Base-by-base conservation (phyloP, 1,140 invertebrate species). In the Daktulosphaira vitifoliae region DNA sequence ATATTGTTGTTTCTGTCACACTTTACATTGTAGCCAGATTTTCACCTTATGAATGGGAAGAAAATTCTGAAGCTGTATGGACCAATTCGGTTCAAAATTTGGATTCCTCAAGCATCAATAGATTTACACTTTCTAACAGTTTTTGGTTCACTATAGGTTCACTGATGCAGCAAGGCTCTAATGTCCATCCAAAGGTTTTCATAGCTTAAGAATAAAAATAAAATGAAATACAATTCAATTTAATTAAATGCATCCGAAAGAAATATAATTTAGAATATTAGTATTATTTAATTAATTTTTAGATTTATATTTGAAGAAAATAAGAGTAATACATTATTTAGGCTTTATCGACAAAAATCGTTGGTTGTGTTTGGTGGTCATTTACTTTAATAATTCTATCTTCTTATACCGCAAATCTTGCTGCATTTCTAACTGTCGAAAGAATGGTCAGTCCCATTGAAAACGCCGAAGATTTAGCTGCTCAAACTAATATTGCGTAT, bases 311-410 rank as follows among this genome's bases (percentile, higher is more conserved):
- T n/a, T 11, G 29, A 6, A 11, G 29, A 11, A 33, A 11, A 11
- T 33, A 33, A 18, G 48, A 18, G 26, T 16, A 38, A 18, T 65
- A 9, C 9, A 46, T 59, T 62, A 64, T 44, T 37, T 69, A 83
- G 81, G 81, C 85, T 9, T 81, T 84, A 11, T 88, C 85, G 6
- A 88, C 86, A 2, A 73, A 87, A 29, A 84, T 89, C 49, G 84
- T 88, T 1, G 84, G 85, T 37, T 83, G 85, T 7, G 87, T 88
- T 65, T 92, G 89, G 89, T 92, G 89, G 89, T 90, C 92, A 70
- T 92, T 92, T 73, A 90, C 89, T 0, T 77, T 92, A 1, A 90
- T 92, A 62, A 88, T 92, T 53, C 89, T 92, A 42, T 88, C 88
- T 0, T 91, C 90, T 1, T 93, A 93, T 73, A 93, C 90, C 0